A percentile compares a stretch with the other conserved stretches of the same genome.
These are phyloP conservation scores for Chiroxiphia lanceolata DNA, from an alignment of 2,797 vertebrate species.

Conservation along the genomic window DNA sequence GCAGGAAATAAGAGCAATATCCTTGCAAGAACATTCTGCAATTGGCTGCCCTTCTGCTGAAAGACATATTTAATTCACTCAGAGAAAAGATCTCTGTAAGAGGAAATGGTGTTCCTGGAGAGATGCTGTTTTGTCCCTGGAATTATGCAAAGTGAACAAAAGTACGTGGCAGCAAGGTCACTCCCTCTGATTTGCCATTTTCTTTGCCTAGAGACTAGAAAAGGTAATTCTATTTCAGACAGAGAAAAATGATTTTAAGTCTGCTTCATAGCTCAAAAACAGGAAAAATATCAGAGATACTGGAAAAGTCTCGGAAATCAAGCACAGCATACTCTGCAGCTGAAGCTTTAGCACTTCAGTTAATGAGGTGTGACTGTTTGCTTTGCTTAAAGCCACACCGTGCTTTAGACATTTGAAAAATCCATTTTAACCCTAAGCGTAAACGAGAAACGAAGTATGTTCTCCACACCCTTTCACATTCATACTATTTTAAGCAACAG, in stretches of 20 bases:
- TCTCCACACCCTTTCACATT: neutral
- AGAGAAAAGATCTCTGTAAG: neutral
- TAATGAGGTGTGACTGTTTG: constrained; percentile 35
- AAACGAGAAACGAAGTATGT: constrained; percentile 7
- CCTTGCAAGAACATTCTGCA: neutral
- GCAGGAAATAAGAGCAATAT: neutral
- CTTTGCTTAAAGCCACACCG: constrained; percentile 3
- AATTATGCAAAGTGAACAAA: constrained; percentile 30
- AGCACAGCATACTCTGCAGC: neutral
- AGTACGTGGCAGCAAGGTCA: neutral
- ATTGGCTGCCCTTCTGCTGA: neutral
- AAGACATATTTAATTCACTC: neutral
- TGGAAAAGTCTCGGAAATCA: neutral
- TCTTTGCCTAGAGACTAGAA: neutral
- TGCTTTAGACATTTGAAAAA: constrained; percentile 25
- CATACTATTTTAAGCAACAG: neutral
- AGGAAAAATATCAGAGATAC: neutral
- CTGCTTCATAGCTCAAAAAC: neutral
- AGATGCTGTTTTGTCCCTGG: neutral
- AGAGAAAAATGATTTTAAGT: neutral
- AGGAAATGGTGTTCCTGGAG: neutral
- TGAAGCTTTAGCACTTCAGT: neutral
- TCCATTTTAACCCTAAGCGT: neutral
- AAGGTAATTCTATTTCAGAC: constrained; percentile 30
- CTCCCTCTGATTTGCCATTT: neutral